Evolutionary conservation across 2,113 vertebrate species (phyloP).

Genomic region (Dasyprocta punctata): DNA sequence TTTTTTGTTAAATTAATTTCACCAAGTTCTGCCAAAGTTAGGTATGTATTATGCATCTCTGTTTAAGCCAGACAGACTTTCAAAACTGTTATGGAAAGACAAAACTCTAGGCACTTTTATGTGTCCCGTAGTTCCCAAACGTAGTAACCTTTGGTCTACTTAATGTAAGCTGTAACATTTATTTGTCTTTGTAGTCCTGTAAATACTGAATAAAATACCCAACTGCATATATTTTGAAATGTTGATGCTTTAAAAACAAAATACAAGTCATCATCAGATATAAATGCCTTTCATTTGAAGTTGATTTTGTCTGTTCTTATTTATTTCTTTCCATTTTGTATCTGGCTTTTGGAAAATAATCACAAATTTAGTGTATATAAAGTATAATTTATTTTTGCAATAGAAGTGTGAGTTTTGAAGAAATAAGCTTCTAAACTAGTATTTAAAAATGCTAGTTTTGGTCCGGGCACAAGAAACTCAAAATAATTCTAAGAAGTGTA

Average conservation of each 20-base stretch:
- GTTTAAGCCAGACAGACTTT: conserved; percentile 31
- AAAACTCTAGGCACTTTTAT: neutral
- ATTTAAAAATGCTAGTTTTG: conserved; percentile 35
- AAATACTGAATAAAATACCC: neutral
- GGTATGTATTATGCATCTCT: neutral
- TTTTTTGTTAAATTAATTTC: conserved; percentile 20
- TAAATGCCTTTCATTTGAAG: neutral
- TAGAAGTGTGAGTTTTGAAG: conserved; percentile 52
- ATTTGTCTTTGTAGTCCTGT: neutral
- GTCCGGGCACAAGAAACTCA: conserved; percentile 56
- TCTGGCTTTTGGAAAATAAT: conserved; percentile 23
- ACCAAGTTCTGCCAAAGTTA: conserved; percentile 9
- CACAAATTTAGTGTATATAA: conserved; percentile 20
- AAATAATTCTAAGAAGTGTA: conserved; percentile 67
- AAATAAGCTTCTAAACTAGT: conserved; percentile 33
- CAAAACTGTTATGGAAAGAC: conserved; percentile 47
- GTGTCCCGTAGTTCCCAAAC: conserved; percentile 4
- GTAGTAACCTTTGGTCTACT: neutral
- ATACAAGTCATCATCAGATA: neutral
- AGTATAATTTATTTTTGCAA: neutral
- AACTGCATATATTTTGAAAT: conserved; percentile 31
- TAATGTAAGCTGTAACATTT: neutral
- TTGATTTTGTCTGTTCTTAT: conserved; percentile 5
- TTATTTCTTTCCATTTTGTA: neutral
- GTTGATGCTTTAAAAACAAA: conserved; percentile 42